Conservation (phyloP, 1,140 invertebrate species). For the Marisa cornuarietis region DNA sequence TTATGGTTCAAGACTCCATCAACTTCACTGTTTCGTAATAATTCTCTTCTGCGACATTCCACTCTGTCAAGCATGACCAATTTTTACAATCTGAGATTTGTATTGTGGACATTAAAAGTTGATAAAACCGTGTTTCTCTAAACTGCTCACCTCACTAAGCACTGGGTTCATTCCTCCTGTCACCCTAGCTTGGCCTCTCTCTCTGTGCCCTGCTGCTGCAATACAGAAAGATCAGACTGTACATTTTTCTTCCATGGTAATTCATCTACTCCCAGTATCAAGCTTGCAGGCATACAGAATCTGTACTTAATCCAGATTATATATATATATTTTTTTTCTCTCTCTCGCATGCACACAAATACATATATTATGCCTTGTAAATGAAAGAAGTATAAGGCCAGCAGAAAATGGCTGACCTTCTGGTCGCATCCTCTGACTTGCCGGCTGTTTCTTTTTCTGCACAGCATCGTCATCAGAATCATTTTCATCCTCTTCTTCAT, state of each 20-base stretch:
- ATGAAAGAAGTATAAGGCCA: neutral
- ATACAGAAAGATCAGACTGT: constrained; percentile 2
- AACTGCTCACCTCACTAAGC: constrained; percentile 50
- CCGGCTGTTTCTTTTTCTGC: constrained; percentile 35
- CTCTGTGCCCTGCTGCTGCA: constrained; percentile 47
- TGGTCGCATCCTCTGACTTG: constrained; percentile 48
- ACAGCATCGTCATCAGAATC: constrained; percentile 46
- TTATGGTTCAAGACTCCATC: neutral
- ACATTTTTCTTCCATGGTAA: too few species aligned
- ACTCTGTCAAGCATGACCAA: neutral
- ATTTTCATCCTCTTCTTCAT: constrained; percentile 48
- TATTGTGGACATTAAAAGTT: neutral
- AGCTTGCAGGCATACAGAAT: too few species aligned
- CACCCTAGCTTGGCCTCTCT: constrained; percentile 41
- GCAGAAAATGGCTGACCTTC: constrained; percentile 42
- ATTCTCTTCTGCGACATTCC: neutral
- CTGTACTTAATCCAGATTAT: neutral
- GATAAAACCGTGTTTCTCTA: neutral
- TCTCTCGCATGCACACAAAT: neutral
- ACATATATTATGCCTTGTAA: neutral
- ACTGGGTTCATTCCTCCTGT: constrained; percentile 53
- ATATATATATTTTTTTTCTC: neutral
- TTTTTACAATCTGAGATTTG: neutral
- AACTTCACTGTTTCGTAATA: neutral
- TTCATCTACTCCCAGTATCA: neutral